phyloP scores from a whole-genome alignment of 2,113 vertebrate genomes.

The Sprattus sprattus region DNA sequence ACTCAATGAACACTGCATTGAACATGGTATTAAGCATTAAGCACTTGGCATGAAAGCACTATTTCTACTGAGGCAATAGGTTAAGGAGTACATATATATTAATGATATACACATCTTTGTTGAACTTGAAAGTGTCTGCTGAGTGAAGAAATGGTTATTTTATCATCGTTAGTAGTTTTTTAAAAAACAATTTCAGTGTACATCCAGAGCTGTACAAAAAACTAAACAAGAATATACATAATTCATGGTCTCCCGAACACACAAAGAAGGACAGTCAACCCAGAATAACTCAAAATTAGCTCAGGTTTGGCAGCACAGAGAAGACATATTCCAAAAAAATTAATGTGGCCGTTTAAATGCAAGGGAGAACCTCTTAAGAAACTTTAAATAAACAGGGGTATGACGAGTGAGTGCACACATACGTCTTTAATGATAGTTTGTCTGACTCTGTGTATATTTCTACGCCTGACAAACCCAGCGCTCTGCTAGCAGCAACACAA shows the following conservation, averaged over 20 bases:
- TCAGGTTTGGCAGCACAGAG: not conserved
- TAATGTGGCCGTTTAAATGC: not conserved
- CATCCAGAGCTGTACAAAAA: not conserved
- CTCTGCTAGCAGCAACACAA: too few species aligned
- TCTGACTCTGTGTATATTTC: not conserved
- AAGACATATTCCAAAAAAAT: not conserved
- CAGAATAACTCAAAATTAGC: not conserved
- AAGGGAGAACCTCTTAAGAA: not conserved
- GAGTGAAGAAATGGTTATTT: not conserved
- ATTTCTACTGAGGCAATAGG: not conserved
- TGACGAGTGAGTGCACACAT: not conserved
- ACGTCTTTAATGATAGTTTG: not conserved
- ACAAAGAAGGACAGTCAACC: not conserved
- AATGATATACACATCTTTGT: too few species aligned
- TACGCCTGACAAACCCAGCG: not conserved
- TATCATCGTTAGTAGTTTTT: not conserved
- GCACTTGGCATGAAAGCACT: too few species aligned
- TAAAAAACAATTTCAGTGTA: not conserved
- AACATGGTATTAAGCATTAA: not conserved
- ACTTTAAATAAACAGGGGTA: not conserved
- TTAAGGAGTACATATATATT: too few species aligned
- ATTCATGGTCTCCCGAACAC: not conserved
- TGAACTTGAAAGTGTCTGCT: too few species aligned
- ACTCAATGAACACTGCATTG: too few species aligned
- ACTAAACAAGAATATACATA: not conserved